phyloP scores from a whole-genome alignment of 2,113 vertebrate species.

The Salvator merianae region DNA sequence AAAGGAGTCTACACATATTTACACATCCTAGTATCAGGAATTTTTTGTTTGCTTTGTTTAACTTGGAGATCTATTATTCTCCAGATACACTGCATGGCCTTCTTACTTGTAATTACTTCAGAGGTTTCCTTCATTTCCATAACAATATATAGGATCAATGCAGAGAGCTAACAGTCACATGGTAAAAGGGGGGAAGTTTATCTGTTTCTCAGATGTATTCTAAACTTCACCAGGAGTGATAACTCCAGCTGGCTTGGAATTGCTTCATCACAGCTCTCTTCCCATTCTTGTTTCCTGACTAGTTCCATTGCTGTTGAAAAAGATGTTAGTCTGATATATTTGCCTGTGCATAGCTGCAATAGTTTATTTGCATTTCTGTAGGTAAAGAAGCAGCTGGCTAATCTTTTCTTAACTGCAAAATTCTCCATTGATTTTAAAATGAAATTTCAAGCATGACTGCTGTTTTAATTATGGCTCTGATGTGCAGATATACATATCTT shows the following conservation, averaged over 20 bases:
- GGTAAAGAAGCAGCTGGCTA: conserved; percentile 16
- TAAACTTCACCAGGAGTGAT: no score
- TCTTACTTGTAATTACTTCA: not conserved
- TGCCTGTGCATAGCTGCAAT: not conserved
- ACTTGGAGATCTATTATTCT: not conserved
- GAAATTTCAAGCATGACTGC: not conserved
- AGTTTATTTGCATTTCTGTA: not conserved
- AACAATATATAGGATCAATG: not conserved
- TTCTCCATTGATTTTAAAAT: not conserved
- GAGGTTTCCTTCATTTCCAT: not conserved
- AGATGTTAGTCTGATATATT: not conserved
- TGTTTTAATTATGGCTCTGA: not conserved
- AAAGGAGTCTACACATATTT: not conserved
- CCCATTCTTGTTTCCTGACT: not conserved
- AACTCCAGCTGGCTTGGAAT: not conserved
- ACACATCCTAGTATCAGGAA: not conserved
- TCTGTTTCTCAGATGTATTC: not conserved
- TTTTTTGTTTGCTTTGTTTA: not conserved
- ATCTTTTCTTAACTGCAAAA: not conserved
- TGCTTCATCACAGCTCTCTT: not conserved
- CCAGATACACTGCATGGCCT: not conserved
- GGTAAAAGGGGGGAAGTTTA: not conserved
- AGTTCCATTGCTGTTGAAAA: not conserved
- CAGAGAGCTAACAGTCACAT: not conserved
- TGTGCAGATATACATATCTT: not conserved